A percentile compares a stretch with the other conserved stretches of the same genome.
phyloP scores from a whole-genome alignment of 2,888 invertebrate genomes.

The Kryphioiulus occultus region DNA sequence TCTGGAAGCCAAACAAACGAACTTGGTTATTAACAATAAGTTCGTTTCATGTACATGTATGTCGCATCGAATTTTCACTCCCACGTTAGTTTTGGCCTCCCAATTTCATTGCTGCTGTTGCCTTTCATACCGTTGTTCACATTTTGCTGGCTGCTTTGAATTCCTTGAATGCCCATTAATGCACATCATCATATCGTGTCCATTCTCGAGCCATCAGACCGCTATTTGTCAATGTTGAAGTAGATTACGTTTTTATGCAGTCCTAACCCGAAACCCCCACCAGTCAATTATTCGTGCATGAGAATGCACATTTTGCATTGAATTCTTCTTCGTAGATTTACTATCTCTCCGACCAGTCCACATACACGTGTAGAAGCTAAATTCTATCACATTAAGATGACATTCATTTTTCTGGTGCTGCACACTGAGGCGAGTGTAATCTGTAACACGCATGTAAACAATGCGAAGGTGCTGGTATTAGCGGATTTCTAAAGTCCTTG shows the following conservation, averaged over 20 bases:
- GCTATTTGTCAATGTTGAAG: background rate
- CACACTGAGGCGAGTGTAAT: background rate
- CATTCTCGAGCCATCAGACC: background rate
- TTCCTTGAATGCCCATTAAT: background rate
- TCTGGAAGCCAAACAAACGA: background rate
- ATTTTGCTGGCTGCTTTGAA: background rate
- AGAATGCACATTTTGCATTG: background rate
- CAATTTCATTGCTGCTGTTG: background rate
- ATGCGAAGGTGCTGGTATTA: background rate
- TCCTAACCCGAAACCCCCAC: background rate
- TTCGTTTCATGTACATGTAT: background rate
- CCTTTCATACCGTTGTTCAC: background rate
- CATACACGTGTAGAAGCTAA: background rate
- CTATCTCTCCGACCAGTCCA: background rate
- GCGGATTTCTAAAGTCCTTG: background rate
- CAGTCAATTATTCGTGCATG: background rate
- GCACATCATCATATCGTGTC: background rate
- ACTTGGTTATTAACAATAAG: background rate
- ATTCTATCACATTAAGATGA: background rate
- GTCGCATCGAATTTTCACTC: background rate
- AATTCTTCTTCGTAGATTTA: background rate
- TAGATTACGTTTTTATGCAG: background rate
- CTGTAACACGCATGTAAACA: background rate
- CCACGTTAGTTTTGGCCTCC: background rate
- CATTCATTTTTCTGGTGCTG: background rate